Evolutionary conservation across 2,113 vertebrate species (phyloP), one percentile per base, ranked within the genome.

Genomic region (Hydrolagus affinis): DNA sequence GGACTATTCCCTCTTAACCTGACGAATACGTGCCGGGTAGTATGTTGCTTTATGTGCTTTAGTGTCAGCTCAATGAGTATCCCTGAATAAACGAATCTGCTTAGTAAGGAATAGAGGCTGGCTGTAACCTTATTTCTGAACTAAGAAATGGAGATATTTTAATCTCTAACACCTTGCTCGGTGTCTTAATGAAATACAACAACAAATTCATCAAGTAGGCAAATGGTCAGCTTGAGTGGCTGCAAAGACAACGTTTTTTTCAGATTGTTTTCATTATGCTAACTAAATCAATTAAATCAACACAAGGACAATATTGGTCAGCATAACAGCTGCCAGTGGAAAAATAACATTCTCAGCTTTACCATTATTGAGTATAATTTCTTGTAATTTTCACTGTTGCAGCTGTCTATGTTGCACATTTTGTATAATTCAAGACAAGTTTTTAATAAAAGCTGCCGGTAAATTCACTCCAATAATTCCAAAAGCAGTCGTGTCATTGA

Each of bases 311-410:
- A 56, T 8, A 74, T 74, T 74, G 17, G 30, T 9, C 8, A 75
- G 4, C 73, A 11, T 74, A 75, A 25, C 72, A 74, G 32, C 32
- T 75, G 73, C 12, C 44, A 56, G 17, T 21, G 56, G 2, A 10
- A 75, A 56, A 75, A 75, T 75, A 0, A 75, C 21, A 21, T 75
- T 75, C 56, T 75, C 73, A 75, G 1, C 56, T 75, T 75, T 75
- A 19, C 73, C 8, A n/a, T n/a, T 75, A 30, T 28, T 72, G 32
- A 75, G 9, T 56, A 75, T 75, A 75, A 56, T 56, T 75, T 56
- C 73, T 75, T 15, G 17, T 17, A 17, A 56, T 75, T 56, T 17
- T 75, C 32, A 75, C 14, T 8, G 3, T n/a, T 75, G 32, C 15
- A 21, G 15, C 32, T 56, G 32, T 19, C 73, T 56, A 74, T 8